phyloP scores from a whole-genome alignment of 2,888 invertebrate species.

The Cecidostiba fungosa region DNA sequence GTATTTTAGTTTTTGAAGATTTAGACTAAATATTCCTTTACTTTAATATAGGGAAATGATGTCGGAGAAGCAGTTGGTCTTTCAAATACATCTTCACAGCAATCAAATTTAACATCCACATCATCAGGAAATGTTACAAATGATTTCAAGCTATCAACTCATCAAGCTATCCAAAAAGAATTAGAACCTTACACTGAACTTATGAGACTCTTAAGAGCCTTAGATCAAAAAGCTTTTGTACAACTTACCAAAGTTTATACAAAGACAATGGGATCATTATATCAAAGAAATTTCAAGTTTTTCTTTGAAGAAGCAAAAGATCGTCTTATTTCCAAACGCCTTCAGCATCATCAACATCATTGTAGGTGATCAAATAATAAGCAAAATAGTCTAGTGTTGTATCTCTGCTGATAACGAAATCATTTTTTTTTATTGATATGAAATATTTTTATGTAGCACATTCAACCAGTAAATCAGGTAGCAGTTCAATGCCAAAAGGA shows the following conservation, averaged over 20 bases:
- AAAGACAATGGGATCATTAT: constrained; percentile 90
- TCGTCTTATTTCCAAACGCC: constrained; percentile 74
- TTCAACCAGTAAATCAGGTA: constrained; percentile 68
- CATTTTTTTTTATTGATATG: not conserved
- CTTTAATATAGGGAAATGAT: constrained; percentile 83
- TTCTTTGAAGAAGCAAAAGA: constrained; percentile 88
- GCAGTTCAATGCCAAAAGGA: constrained; percentile 71
- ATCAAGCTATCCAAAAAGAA: constrained; percentile 91
- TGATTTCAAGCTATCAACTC: constrained; percentile 88
- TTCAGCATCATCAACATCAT: constrained; percentile 68
- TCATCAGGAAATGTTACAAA: constrained; percentile 70
- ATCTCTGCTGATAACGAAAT: not conserved
- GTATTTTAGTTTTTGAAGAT: not conserved
- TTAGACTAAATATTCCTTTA: constrained; percentile 17
- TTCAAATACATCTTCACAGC: constrained; percentile 40
- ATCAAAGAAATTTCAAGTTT: constrained; percentile 91
- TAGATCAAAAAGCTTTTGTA: constrained; percentile 91
- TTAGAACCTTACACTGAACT: constrained; percentile 93
- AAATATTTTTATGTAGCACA: constrained; percentile 49
- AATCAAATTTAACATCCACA: constrained; percentile 55
- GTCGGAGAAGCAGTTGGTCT: constrained; percentile 82
- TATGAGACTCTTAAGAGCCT: constrained; percentile 94
- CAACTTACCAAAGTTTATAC: constrained; percentile 92
- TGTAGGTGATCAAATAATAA: constrained; percentile 48
- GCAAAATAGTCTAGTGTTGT: not conserved